Evolutionary conservation across 2,888 invertebrate genomes (phyloP), one percentile per base, ranked within the genome.

Genomic region (Acronicta aceris): DNA sequence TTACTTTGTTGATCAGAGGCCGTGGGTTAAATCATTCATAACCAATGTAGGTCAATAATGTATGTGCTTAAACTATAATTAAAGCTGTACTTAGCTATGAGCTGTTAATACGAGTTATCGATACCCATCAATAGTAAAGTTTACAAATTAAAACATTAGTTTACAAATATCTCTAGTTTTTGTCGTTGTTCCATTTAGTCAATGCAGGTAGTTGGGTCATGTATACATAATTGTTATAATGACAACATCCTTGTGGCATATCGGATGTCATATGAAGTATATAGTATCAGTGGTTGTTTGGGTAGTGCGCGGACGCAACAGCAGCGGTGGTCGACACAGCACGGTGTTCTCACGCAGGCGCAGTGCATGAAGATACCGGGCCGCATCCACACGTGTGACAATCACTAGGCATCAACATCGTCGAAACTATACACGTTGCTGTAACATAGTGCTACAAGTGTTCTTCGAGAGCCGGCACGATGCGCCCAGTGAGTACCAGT

Each of bases 401-500:
- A 64, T 36, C 57, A 65, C 54, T 67, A 65, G 62, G 57, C 67
- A 58, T 74, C 47, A 47, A 42, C 63, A 53, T 15, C 68, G 61
- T 62, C 54, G 52, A 62, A 54, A 45, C 59, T 64, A 57, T 46
- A 66, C 55, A 71, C 67, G 68, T 76, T 70, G 75, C 75, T 72
- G 74, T 79, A 78, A 73, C 63, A 65, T 59, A 76, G 82, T 82
- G 82, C 67, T 59, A 67, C 75, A 64, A 74, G 81, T 78, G 81
- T 73, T 62, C 74, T 56, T 73, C 78, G 76, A 83, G 78, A 77
- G 76, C 80, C 81, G 82, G 82, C 90, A 91, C 72, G 76, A 93
- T 93, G 92, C 90, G 89, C 82, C 82, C 82, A 84, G 93, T 93
- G 85, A 91, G 93, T 94, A 89, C 76, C 66, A 74, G 89, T 90